These are phyloP conservation scores for Tachyglossus aculeatus DNA, from an alignment of 2,797 vertebrate genomes.

Conservation along the genomic window DNA sequence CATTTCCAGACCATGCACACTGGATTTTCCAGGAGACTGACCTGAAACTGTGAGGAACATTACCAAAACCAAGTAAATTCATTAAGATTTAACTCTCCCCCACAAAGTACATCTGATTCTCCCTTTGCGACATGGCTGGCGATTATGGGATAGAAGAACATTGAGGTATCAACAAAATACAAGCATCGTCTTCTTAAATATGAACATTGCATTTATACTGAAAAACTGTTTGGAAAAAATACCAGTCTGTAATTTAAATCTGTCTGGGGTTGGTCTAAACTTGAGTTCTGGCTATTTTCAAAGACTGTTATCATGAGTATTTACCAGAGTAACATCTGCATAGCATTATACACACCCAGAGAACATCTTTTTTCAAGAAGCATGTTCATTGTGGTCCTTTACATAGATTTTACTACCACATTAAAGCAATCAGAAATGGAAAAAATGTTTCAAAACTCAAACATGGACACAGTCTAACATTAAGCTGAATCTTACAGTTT, in stretches of 20 bases:
- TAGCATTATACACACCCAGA: conserved; percentile 58
- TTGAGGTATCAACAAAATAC: conserved; percentile 67
- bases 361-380: conserved; percentile 52
- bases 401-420: conserved; percentile 55
- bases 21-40: conserved; percentile 52
- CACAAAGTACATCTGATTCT: conserved; percentile 22
- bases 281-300: conserved; percentile 65
- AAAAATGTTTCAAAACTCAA: conserved; percentile 60
- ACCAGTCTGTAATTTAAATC: conserved; percentile 59
- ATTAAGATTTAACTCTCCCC: conserved; percentile 36
- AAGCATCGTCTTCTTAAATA: conserved; percentile 65
- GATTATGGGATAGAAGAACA: conserved; percentile 37
- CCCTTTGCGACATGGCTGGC: conserved; percentile 24
- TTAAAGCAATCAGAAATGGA: conserved; percentile 48
- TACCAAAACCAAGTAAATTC: conserved; percentile 45
- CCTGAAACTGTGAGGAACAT: conserved; percentile 59
- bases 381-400: conserved; percentile 40
- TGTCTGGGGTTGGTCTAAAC: conserved; percentile 52
- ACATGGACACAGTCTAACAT: conserved; percentile 32
- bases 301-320: conserved; percentile 45
- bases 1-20: conserved; percentile 53
- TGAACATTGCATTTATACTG: conserved; percentile 59
- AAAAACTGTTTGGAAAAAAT: conserved; percentile 54
- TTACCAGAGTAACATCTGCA: conserved; percentile 65
- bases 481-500: conserved; percentile 29